Conservation (phyloP, 2,888 invertebrate species). For the Hypena proboscidalis region DNA sequence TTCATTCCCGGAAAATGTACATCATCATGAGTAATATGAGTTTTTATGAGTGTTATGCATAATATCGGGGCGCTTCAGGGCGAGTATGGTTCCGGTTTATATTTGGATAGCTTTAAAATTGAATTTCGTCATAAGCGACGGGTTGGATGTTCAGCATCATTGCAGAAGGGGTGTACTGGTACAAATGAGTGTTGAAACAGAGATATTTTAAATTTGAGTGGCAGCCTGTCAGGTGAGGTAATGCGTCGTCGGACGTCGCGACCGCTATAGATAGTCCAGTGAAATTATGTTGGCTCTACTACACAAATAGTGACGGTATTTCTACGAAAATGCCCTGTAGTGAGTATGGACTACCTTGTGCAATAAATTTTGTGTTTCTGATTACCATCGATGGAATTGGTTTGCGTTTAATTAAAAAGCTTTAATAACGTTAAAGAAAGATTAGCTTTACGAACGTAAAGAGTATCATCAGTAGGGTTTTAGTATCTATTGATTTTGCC, state of each 20-base stretch:
- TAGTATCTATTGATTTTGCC: too few relatives aligned
- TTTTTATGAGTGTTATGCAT: constrained; percentile 40
- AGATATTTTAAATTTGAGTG: constrained; percentile 44
- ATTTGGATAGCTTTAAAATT: constrained; percentile 49
- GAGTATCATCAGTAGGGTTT: too few relatives aligned
- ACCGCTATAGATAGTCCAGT: background rate
- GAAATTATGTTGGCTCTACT: constrained; percentile 4
- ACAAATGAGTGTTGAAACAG: constrained; percentile 48
- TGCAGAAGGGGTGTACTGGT: constrained; percentile 22
- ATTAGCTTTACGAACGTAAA: too few relatives aligned
- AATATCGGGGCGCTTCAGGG: constrained; percentile 35
- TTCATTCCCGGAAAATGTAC: constrained; percentile 32
- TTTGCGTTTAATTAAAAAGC: too few relatives aligned
- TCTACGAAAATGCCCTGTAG: too few relatives aligned
- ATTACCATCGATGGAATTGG: too few relatives aligned
- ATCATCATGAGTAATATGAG: constrained; percentile 33
- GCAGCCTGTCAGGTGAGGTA: constrained; percentile 43
- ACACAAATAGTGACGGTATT: too few relatives aligned
- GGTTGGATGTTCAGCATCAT: constrained; percentile 41
- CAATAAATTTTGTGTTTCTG: too few relatives aligned
- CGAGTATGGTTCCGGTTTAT: constrained; percentile 28
- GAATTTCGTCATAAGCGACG: constrained; percentile 47
- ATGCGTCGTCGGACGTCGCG: constrained; percentile 2
- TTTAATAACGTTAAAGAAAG: too few relatives aligned
- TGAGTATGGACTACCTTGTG: too few relatives aligned